These are phyloP conservation scores for Oligia fasciuncula DNA, from an alignment of 2,888 invertebrate species.

Conservation along the genomic window DNA sequence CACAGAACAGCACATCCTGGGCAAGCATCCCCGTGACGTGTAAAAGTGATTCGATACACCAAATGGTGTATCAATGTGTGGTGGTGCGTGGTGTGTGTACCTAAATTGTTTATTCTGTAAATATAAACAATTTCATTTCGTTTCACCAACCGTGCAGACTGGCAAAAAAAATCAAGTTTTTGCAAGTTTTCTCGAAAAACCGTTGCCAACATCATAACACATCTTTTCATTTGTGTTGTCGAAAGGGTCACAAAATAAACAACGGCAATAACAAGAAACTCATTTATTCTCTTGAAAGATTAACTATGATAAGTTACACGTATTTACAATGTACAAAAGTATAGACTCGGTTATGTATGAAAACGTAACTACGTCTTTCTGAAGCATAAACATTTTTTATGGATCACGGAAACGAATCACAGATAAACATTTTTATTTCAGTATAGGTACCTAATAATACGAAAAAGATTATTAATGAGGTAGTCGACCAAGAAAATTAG, in stretches of 20 bases:
- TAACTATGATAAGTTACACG: constrained; percentile 50
- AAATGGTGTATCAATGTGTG: too few relatives aligned
- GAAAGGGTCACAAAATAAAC: constrained; percentile 33
- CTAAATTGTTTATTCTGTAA: too few relatives aligned
- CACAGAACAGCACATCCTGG: too few relatives aligned
- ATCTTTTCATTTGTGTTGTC: neutral
- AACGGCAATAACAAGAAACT: constrained; percentile 55
- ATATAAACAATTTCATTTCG: too few relatives aligned
- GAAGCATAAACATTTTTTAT: constrained; percentile 17
- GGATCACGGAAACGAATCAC: constrained; percentile 14
- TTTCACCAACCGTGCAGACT: too few relatives aligned
- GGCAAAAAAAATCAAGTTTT: too few relatives aligned
- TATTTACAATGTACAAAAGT: constrained; percentile 61
- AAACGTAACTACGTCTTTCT: constrained; percentile 10
- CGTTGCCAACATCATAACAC: too few relatives aligned
- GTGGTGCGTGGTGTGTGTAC: too few relatives aligned
- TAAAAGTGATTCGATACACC: too few relatives aligned
- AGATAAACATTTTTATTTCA: neutral
- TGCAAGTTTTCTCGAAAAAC: too few relatives aligned
- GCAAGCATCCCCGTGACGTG: too few relatives aligned
- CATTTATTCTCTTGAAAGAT: constrained; percentile 51
- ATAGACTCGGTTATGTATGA: constrained; percentile 8
- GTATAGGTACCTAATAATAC: neutral
- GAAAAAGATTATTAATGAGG: neutral
- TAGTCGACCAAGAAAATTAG: neutral